These are phyloP conservation scores for Jacana jacana DNA, from an alignment of 2,113 vertebrate genomes.

Conservation along the genomic window DNA sequence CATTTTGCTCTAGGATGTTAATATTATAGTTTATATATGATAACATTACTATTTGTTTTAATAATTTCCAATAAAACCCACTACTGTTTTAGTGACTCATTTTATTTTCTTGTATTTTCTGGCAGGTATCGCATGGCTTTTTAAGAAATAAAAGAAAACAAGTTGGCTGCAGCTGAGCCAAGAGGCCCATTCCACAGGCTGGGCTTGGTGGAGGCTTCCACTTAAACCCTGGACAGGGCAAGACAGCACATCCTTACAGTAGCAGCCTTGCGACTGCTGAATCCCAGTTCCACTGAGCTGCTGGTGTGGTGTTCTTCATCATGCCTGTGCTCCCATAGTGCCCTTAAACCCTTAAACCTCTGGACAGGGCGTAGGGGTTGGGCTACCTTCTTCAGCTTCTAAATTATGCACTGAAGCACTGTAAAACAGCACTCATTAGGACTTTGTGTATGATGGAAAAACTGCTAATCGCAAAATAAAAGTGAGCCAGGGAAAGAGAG, in stretches of 20 bases:
- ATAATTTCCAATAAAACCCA: conserved; percentile 42
- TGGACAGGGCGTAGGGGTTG: neutral
- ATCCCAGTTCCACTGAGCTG: neutral
- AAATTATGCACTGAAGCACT: neutral
- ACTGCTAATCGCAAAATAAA: neutral
- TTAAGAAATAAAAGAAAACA: conserved; percentile 14
- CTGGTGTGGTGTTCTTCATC: neutral
- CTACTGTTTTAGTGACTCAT: conserved; percentile 44
- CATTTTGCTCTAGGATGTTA: conserved; percentile 34
- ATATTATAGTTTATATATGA: conserved; percentile 58
- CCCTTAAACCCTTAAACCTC: too few relatives aligned
- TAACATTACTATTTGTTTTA: conserved; percentile 54
- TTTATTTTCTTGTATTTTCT: conserved; percentile 57
- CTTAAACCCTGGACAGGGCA: neutral
- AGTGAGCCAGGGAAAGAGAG: neutral
- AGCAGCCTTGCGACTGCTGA: neutral
- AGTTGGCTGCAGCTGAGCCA: conserved; percentile 10
- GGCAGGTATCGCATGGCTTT: conserved; percentile 9
- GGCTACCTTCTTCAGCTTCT: neutral
- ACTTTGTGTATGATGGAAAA: neutral
- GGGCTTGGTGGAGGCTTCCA: neutral
- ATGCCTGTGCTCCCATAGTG: neutral
- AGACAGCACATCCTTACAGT: neutral
- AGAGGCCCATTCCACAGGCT: neutral
- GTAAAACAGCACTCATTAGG: neutral